Base-by-base conservation (phyloP, 1,140 invertebrate genomes). In the Ostrea edulis region DNA sequence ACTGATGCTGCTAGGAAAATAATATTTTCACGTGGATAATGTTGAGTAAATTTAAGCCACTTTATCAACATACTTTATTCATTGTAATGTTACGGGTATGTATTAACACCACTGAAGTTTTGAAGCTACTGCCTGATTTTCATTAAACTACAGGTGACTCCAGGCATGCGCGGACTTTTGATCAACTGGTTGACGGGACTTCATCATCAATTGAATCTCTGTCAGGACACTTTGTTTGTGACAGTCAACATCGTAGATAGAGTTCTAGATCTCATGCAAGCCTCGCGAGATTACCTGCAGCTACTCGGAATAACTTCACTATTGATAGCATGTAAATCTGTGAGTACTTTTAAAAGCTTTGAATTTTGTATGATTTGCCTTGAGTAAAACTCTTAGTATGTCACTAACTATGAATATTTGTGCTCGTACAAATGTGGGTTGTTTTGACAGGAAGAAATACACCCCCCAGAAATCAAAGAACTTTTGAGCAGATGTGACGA, bases 221-320 rank as follows among this genome's bases (percentile, higher is more conserved):
- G 88, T 54, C 92, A 92, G 84, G 91, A 92, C 85, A 93, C 91
- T 1, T 82, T 93, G 9, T 93, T 90, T 84, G 86, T 92, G 9
- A 86, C 91, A 12, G 92, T 93, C 5, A 92, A 93, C 82, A 90
- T 93, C 44, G 87, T 93, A 22, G 92, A 93, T 82, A 86, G 92
- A 51, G 88, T 92, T 29, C 85, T 93, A 9, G 88, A 91, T 35
- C 83, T 88, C 12, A 92, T 92, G 89, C 89, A 90, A 12, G 90
- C 92, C 20, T 86, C 89, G 12, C 82, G 87, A 52, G 92, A 92
- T 53, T 92, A 90, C 82, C 85, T 93, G 4, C 91, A 92, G 68
- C 82, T 93, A 12, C 88, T 92, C 2, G 92, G 90, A 20, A 65
- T 92, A 12, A 91, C 92, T 0, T 87, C 90, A 17, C 82, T 92